phyloP scores from a whole-genome alignment of 2,888 invertebrate species.

The Chymomyza caudatula region DNA sequence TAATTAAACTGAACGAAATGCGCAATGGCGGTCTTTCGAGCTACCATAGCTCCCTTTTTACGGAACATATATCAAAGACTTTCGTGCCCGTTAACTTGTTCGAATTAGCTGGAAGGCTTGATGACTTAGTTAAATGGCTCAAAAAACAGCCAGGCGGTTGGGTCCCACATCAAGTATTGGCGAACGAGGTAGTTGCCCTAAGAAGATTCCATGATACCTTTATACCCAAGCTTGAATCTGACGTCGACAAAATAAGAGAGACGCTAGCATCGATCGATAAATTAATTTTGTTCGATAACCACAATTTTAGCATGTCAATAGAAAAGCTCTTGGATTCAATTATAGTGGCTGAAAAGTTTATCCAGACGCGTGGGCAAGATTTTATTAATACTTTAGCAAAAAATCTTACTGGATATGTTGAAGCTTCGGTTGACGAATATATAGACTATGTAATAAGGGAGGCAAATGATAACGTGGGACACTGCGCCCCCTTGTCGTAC shows the following conservation, averaged over 20 bases:
- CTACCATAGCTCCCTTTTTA: conserved; percentile 24
- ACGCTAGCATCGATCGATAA: conserved; percentile 20
- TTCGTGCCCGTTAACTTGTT: conserved; percentile 4
- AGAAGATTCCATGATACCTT: not conserved
- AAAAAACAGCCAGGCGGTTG: too few relatives aligned
- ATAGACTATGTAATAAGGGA: conserved; percentile 15
- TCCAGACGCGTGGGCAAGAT: conserved; percentile 14
- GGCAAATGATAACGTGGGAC: conserved; percentile 20
- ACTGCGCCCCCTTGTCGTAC: conserved; percentile 29
- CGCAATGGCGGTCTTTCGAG: conserved; percentile 2
- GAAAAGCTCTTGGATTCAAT: not conserved
- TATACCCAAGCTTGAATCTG: not conserved
- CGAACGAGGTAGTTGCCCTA: conserved; percentile 29
- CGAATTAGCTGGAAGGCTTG: not conserved
- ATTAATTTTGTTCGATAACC: conserved; percentile 25
- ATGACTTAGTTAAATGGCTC: too few relatives aligned
- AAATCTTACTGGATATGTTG: conserved; percentile 22
- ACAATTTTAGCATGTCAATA: conserved; percentile 20
- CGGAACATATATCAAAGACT: conserved; percentile 15
- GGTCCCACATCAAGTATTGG: too few relatives aligned
- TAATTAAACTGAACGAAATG: not conserved
- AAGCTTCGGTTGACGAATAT: not conserved
- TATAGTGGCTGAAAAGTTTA: conserved; percentile 16
- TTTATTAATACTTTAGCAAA: conserved; percentile 14
- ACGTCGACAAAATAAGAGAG: not conserved